Percentiles rank a stretch among this genome's conserved stretches.
Evolutionary conservation across 2,888 invertebrate species (phyloP).

Genomic region (Pherbina coryleti): DNA sequence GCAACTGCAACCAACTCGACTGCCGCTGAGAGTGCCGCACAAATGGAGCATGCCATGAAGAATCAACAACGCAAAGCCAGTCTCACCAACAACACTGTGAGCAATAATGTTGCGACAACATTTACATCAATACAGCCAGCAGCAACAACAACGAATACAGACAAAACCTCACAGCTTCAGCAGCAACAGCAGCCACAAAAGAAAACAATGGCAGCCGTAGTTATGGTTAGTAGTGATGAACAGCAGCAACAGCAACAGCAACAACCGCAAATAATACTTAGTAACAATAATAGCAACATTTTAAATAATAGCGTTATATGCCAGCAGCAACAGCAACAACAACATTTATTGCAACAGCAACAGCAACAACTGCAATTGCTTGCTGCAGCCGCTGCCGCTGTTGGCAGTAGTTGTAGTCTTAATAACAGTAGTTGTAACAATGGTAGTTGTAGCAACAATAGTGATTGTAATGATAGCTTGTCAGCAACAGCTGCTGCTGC

Average conservation of each 20-base stretch:
- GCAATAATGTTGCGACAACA: slow-evolving; percentile 26
- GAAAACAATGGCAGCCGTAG: slow-evolving; percentile 64
- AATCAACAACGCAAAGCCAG: slow-evolving; percentile 54
- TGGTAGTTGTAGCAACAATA: slow-evolving; percentile 27
- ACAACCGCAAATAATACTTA: slow-evolving; percentile 49
- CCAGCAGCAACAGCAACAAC: slow-evolving; percentile 53
- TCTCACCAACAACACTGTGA: slow-evolving; percentile 48
- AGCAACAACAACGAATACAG: slow-evolving; percentile 29
- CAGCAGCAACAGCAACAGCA: slow-evolving; percentile 37
- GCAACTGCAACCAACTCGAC: slow-evolving; percentile 42
- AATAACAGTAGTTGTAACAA: slow-evolving; percentile 39
- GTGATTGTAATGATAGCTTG: slow-evolving; percentile 47
- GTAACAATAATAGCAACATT: slow-evolving; percentile 55
- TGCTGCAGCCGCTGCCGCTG: slow-evolving; percentile 57
- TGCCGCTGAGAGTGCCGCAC: slow-evolving; percentile 39
- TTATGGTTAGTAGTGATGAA: slow-evolving; percentile 67
- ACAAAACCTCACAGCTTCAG: slow-evolving; percentile 9
- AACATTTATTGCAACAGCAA: slow-evolving; percentile 36
- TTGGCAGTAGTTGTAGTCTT: slow-evolving; percentile 44
- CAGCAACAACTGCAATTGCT: slow-evolving; percentile 59
- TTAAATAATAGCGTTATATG: slow-evolving; percentile 60
- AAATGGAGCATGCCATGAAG: slow-evolving; percentile 45
- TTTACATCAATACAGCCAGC: slow-evolving; percentile 33
- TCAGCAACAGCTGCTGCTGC: slow-evolving; percentile 39
- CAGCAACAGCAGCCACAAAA: slow-evolving; percentile 50